Evolutionary conservation across 2,113 vertebrate genomes (phyloP).

Genomic region (Furnarius figulus): DNA sequence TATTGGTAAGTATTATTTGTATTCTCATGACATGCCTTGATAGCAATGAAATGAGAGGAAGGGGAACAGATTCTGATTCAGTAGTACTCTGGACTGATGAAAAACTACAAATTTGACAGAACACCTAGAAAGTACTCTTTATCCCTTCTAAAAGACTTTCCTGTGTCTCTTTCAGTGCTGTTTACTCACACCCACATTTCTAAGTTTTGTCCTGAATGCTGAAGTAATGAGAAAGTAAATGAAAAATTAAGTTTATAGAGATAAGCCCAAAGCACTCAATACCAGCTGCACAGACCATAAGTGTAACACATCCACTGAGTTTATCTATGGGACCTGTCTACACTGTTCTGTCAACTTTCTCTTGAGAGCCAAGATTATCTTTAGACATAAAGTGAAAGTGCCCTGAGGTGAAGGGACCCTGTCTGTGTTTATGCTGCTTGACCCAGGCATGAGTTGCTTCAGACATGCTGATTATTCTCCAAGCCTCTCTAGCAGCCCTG

Average conservation of each 20-base stretch:
- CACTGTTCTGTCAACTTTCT: background rate
- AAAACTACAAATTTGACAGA: background rate
- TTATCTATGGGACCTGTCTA: background rate
- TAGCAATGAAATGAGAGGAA: background rate
- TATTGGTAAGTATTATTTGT: background rate
- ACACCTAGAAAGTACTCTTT: background rate
- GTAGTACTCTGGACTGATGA: background rate
- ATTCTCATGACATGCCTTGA: background rate
- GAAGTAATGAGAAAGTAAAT: background rate
- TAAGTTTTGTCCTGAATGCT: background rate
- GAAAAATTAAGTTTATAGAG: background rate
- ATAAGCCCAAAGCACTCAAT: background rate
- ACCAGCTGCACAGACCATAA: background rate
- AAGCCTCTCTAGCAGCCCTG: conserved; percentile 19
- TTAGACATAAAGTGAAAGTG: background rate
- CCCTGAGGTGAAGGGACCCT: background rate
- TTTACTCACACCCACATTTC: background rate
- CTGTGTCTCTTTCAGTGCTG: fast-evolving
- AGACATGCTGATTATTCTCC: conserved; percentile 48
- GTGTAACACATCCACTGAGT: background rate
- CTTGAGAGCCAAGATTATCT: background rate
- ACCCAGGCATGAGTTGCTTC: background rate
- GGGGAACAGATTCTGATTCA: background rate
- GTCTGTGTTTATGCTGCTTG: background rate
- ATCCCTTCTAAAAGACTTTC: background rate